Conservation (phyloP, 2,888 invertebrate species). For the Siphlonurus alternatus region DNA sequence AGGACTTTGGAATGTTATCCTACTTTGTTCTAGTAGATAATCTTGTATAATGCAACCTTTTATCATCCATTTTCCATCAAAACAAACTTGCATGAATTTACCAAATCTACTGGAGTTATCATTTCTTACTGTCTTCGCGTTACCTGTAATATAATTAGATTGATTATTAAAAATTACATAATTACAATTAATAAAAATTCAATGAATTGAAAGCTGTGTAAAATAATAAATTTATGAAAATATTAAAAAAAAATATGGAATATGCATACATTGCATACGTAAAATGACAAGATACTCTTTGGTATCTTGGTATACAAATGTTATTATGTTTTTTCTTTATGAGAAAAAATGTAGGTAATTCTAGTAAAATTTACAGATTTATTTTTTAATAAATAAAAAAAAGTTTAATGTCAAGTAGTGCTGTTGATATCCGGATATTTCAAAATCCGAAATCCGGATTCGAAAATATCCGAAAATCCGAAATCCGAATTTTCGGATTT, state of each 20-base stretch:
- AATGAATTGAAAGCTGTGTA: neutral
- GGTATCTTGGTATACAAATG: no score
- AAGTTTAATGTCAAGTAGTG: no score
- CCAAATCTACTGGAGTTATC: constrained; percentile 88
- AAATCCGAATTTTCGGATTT: no score
- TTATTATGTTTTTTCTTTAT: no score
- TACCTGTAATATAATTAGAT: constrained; percentile 38
- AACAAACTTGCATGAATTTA: constrained; percentile 89
- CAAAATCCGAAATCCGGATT: no score
- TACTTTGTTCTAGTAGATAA: constrained; percentile 74
- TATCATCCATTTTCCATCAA: constrained; percentile 76
- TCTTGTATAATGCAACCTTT: constrained; percentile 84
- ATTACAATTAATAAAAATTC: neutral
- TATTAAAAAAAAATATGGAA: constrained; percentile 11
- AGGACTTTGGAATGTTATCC: constrained; percentile 76
- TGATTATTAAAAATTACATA: constrained; percentile 2
- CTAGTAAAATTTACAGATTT: no score
- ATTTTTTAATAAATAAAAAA: no score
- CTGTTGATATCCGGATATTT: no score
- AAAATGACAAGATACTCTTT: no score
- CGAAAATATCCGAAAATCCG: no score
- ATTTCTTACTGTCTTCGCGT: constrained; percentile 83
- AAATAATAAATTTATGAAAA: constrained; percentile 3
- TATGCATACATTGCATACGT: no score
- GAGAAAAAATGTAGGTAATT: no score